Evolutionary conservation across 1,140 invertebrate genomes (phyloP), one percentile per base, ranked within the genome.

Genomic region (Cydia amplana): DNA sequence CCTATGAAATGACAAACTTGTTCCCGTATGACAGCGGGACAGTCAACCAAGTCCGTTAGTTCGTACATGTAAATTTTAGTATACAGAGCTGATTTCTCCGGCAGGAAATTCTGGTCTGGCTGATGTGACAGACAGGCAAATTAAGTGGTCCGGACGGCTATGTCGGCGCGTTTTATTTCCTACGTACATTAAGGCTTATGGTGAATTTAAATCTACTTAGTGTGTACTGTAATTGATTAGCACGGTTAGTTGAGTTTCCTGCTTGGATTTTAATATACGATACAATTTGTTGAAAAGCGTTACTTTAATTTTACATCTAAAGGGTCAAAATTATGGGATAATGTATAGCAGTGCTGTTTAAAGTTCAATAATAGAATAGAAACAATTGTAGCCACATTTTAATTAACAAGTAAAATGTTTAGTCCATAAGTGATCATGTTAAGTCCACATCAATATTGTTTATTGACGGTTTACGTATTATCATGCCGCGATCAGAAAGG

Each of bases 381-480:
- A 40, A 10, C 1, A 40, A 40, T 40, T 40, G 36, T 40, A 40
- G 36, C 36, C 36, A 9, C 43, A 55, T 55, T 55, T 55, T 55
- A 0, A 18, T 18, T 14, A 20, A 18, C 55, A n/a, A n/a, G 49
- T 23, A 4, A 23, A 60, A 12, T 60, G 55, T 7, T 23, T 51
- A n/a, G 12, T 60, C 55, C 16, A 51, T 51, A 60, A 60, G 51
- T 16, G 18, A 60, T 60, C 51, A 20, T 60, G 51, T 60, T 18
- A 20, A 60, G 51, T 60, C 16, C n/a, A 9, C 51, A 60, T 60
- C 7, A 60, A 60, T 60, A 60, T 60, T 60, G 55, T 60, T 20
- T 23, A 23, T 60, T 1, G 55, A 23, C 20, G 1, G 55, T 60
- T 60, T 23, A 60, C 55, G 55, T 60, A 60, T 6, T n/a, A n/a